phyloP scores from a whole-genome alignment of 2,888 invertebrate genomes.

The Dynastes hyllus region DNA sequence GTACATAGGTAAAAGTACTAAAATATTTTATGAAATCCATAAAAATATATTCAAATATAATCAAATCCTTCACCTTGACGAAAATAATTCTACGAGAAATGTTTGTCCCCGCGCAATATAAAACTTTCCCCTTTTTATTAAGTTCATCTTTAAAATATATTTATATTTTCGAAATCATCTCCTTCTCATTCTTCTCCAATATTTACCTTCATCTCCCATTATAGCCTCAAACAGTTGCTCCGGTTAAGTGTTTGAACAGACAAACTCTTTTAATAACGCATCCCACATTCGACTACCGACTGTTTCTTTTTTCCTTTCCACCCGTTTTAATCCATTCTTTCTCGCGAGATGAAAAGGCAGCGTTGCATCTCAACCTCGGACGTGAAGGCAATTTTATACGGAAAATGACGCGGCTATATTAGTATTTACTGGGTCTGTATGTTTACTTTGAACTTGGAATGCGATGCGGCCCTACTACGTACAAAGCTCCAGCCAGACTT shows the following conservation, averaged over 20 bases:
- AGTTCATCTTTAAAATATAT: too few species aligned
- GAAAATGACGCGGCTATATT: constrained; percentile 54
- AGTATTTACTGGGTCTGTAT: constrained; percentile 58
- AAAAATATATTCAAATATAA: too few species aligned
- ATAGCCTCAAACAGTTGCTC: background rate
- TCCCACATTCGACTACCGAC: background rate
- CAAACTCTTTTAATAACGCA: constrained; percentile 24
- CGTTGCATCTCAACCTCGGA: background rate
- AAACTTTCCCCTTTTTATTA: too few species aligned
- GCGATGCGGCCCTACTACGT: background rate
- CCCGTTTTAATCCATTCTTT: background rate
- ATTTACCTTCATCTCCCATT: background rate
- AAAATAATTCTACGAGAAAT: too few species aligned
- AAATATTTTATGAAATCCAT: too few species aligned
- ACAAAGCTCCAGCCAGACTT: too few species aligned
- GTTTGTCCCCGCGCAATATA: too few species aligned
- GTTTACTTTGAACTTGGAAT: constrained; percentile 58
- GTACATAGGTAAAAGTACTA: too few species aligned
- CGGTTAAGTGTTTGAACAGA: background rate
- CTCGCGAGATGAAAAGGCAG: background rate
- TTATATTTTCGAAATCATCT: too few species aligned
- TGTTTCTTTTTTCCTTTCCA: background rate
- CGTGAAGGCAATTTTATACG: constrained; percentile 31
- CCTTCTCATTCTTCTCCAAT: too few species aligned
- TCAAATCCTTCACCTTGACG: too few species aligned